A percentile compares a stretch with the other conserved stretches of the same genome.
These are phyloP conservation scores for Teleiodes luculella DNA, from an alignment of 2,888 invertebrate species.

Conservation along the genomic window DNA sequence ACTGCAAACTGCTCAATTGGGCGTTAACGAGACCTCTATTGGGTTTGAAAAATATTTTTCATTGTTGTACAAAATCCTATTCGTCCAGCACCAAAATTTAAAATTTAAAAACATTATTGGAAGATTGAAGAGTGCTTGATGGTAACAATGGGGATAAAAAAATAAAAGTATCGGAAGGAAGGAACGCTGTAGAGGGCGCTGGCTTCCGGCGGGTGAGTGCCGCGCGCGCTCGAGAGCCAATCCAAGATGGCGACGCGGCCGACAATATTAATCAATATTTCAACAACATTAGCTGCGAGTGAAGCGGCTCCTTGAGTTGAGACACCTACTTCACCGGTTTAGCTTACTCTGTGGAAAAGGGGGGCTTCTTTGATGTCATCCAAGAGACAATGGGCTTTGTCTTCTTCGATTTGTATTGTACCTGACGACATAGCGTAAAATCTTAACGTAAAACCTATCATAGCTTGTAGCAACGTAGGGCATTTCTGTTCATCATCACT, in stretches of 20 bases:
- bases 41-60: conserved; percentile 36
- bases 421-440: no score
- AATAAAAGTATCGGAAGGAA: conserved; percentile 35
- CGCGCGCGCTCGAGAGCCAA: conserved; percentile 56
- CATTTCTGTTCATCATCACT: no score
- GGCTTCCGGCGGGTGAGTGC: conserved; percentile 43
- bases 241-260: conserved; percentile 54
- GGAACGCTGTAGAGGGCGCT: conserved; percentile 44
- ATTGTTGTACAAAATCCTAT: conserved; percentile 15
- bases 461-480: no score
- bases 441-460: no score
- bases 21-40: conserved; percentile 35
- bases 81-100: neutral
- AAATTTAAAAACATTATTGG: conserved; percentile 28
- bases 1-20: conserved; percentile 51
- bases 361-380: conserved; percentile 18
- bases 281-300: conserved; percentile 67
- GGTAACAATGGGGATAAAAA: conserved; percentile 56
- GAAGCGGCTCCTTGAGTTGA: conserved; percentile 54
- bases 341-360: conserved; percentile 9
- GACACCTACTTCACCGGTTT: conserved; percentile 49
- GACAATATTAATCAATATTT: conserved; percentile 80
- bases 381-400: conserved; percentile 5
- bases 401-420: conserved; percentile 1
- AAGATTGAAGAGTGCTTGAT: conserved; percentile 42